Percentiles rank a stretch among this genome's conserved stretches.
These are phyloP conservation scores for Lutraria rhynchaena DNA, from an alignment of 1,140 invertebrate species.

Conservation along the genomic window DNA sequence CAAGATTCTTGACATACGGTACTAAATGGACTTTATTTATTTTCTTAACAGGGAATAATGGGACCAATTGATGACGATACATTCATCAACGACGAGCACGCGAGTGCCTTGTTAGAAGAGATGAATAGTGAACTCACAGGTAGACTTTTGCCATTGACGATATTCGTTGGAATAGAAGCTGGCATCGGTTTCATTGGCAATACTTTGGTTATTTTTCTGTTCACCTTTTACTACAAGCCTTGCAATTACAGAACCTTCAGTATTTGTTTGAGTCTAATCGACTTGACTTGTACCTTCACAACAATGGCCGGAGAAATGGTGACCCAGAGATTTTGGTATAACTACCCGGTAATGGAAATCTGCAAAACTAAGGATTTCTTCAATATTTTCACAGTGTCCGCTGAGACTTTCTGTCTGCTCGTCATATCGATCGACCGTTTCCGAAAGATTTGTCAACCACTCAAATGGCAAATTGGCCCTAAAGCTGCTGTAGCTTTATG, in stretches of 20 bases:
- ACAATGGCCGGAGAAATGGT: slow-evolving; percentile 67
- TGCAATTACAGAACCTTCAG: slow-evolving; percentile 60
- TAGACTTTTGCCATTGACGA: slow-evolving; percentile 39
- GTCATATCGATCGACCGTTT: slow-evolving; percentile 65
- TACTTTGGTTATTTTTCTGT: slow-evolving; percentile 60
- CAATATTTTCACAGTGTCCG: slow-evolving; percentile 60
- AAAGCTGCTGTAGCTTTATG: not conserved
- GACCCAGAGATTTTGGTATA: slow-evolving; percentile 65
- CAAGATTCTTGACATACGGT: no score
- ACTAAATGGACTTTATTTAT: no score
- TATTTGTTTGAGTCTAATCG: slow-evolving; percentile 58
- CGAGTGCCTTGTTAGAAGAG: slow-evolving; percentile 1
- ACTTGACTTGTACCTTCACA: slow-evolving; percentile 60
- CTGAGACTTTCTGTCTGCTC: slow-evolving; percentile 57
- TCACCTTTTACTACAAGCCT: slow-evolving; percentile 32
- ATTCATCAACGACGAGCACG: no score
- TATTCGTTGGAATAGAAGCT: slow-evolving; percentile 36
- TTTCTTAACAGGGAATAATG: no score
- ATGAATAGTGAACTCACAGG: slow-evolving; percentile 44
- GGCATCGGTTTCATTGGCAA: slow-evolving; percentile 62
- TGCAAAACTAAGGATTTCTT: slow-evolving; percentile 61
- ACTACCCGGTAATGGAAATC: slow-evolving; percentile 44
- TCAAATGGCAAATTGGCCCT: slow-evolving; percentile 54
- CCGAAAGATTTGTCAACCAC: slow-evolving; percentile 61
- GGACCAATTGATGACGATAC: no score